These are phyloP conservation scores for Myotis davidii DNA, from an alignment of 2,113 vertebrate genomes.

Conservation along the genomic window DNA sequence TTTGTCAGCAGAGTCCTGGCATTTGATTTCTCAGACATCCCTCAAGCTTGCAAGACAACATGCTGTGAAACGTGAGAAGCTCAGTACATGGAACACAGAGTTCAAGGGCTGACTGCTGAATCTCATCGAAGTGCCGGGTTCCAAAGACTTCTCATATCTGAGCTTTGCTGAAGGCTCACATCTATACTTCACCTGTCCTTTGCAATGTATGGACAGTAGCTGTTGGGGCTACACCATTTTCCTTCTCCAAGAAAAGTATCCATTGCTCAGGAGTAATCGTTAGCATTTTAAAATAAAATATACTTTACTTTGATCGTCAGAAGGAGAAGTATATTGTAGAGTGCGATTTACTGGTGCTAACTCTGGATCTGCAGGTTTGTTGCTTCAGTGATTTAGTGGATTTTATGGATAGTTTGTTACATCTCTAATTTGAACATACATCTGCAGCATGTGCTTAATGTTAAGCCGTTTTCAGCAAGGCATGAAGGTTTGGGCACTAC, in stretches of 20 bases:
- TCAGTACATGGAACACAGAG: not conserved
- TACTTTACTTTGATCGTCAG: conserved; percentile 68
- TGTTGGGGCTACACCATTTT: conserved; percentile 40
- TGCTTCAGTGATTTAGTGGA: conserved; percentile 63
- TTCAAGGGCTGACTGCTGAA: conserved; percentile 43
- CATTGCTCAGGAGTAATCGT: conserved; percentile 58
- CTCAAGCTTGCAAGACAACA: conserved; percentile 17
- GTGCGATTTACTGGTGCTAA: conserved; percentile 57
- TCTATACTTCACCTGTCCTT: conserved; percentile 16
- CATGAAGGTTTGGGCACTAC: conserved; percentile 64
- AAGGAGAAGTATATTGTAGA: conserved; percentile 54
- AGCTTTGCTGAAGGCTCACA: not conserved
- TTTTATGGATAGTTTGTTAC: conserved; percentile 67
- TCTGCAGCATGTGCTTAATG: conserved; percentile 62
- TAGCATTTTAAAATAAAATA: conserved; percentile 72
- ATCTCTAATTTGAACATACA: conserved; percentile 71
- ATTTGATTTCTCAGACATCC: conserved; percentile 50
- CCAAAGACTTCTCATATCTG: not conserved
- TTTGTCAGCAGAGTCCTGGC: conserved; percentile 28
- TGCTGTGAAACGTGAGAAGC: not conserved
- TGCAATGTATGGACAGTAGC: conserved; percentile 6
- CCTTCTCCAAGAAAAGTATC: conserved; percentile 55
- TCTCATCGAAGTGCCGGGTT: not conserved
- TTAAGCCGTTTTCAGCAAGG: conserved; percentile 73
- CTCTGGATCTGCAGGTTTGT: conserved; percentile 48